A percentile compares a stretch with the other conserved stretches of the same genome.
Conservation (phyloP, 2,888 invertebrate genomes). For the Parnassius glacialis region DNA sequence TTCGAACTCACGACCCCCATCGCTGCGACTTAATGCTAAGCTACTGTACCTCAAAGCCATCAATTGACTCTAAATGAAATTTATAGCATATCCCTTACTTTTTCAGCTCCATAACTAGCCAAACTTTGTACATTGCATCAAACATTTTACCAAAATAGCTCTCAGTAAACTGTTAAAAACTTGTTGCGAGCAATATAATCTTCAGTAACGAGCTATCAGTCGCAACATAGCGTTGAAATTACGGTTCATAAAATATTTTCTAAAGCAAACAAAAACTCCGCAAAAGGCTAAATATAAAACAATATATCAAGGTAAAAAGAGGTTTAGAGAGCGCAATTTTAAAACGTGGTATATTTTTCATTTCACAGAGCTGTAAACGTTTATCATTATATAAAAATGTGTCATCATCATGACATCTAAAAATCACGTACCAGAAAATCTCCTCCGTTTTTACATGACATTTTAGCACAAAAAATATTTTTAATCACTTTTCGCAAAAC, state of each 20-base stretch:
- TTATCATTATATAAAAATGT: slow-evolving; percentile 26
- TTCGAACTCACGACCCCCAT: no score
- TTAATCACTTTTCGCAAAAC: slow-evolving; percentile 23
- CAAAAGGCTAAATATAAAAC: slow-evolving; percentile 16
- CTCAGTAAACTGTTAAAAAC: background rate
- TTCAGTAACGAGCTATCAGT: slow-evolving; percentile 4
- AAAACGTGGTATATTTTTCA: slow-evolving; percentile 16
- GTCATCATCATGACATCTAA: slow-evolving; percentile 23
- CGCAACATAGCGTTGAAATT: slow-evolving; percentile 13
- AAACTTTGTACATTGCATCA: background rate
- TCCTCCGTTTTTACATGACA: slow-evolving; percentile 21
- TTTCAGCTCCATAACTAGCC: no score
- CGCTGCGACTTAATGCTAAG: no score
- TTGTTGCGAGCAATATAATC: slow-evolving; percentile 1
- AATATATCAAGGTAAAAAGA: slow-evolving; percentile 19
- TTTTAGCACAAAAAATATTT: slow-evolving; percentile 24
- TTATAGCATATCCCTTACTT: no score
- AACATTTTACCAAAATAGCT: no score
- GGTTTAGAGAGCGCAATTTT: slow-evolving; percentile 21
- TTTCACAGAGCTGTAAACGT: slow-evolving; percentile 19
- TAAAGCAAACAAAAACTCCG: slow-evolving; percentile 7
- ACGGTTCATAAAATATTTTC: slow-evolving; percentile 12
- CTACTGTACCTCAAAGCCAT: no score
- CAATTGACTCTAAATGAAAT: no score
- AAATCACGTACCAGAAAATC: slow-evolving; percentile 25